phyloP scores from a whole-genome alignment of 2,113 vertebrate species.

The Ophthalmolycus amberensis region DNA sequence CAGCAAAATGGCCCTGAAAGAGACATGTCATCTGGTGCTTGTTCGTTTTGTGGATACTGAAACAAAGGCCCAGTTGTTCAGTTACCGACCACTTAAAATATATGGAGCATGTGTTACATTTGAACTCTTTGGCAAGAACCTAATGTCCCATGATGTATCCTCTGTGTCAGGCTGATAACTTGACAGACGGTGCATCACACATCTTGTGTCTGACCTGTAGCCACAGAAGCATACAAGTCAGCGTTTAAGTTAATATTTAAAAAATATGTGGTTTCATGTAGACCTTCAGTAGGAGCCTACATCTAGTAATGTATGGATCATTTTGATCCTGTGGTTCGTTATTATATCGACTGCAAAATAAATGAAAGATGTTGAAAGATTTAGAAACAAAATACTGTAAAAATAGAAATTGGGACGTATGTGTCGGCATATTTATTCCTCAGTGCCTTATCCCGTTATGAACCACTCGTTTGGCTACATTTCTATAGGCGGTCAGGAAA shows the following conservation, averaged over 20 bases:
- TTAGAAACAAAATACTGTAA: background rate
- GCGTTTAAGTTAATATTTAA: background rate
- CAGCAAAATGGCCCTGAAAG: background rate
- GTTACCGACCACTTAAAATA: background rate
- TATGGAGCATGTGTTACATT: background rate
- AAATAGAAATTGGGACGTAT: background rate
- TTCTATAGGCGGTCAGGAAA: background rate
- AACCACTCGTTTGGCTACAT: no score
- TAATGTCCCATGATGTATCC: background rate
- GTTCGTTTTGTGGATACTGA: conserved; percentile 8
- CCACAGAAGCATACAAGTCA: background rate
- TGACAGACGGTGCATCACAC: background rate
- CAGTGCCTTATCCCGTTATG: no score
- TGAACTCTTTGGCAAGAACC: background rate
- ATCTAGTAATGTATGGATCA: background rate
- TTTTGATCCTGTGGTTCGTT: background rate
- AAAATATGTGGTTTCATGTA: background rate
- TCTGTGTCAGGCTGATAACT: background rate
- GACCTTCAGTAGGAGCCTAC: background rate
- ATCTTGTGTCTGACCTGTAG: background rate
- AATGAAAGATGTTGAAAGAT: background rate
- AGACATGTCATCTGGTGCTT: background rate
- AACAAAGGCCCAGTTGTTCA: background rate
- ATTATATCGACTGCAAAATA: background rate
- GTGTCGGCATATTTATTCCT: background rate